Evolutionary conservation across 2,113 vertebrate species (phyloP).

Genomic region (Sturnira hondurensis): DNA sequence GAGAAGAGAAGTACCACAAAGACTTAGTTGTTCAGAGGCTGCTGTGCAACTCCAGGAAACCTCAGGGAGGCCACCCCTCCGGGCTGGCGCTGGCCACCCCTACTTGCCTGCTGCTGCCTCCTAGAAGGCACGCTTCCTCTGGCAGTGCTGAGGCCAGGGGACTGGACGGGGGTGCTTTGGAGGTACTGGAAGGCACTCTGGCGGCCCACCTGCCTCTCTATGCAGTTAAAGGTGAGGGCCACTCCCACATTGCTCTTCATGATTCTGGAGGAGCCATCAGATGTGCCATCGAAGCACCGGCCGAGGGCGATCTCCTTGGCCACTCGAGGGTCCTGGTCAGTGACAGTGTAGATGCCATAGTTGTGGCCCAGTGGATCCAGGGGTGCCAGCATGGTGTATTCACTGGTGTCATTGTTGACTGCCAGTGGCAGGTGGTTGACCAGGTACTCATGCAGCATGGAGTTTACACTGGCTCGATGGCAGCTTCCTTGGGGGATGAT

Average conservation of each 20-base stretch:
- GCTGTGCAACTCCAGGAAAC: constrained; percentile 44
- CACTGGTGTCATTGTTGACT: constrained; percentile 95
- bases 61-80: background rate
- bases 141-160: constrained; percentile 56
- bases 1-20: background rate
- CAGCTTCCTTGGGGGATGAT: constrained; percentile 95
- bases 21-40: constrained; percentile 45
- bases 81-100: background rate
- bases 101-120: constrained; percentile 80
- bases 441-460: constrained; percentile 95
- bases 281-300: constrained; percentile 95
- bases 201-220: constrained; percentile 82
- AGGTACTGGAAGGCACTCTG: constrained; percentile 90
- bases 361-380: constrained; percentile 97
- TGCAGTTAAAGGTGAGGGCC: constrained; percentile 92
- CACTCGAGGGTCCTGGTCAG: constrained; percentile 93
- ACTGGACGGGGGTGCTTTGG: constrained; percentile 79
- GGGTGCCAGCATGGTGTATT: constrained; percentile 97
- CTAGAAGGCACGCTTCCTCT: constrained; percentile 70
- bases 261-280: constrained; percentile 90
- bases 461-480: constrained; percentile 87
- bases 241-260: constrained; percentile 94
- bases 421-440: constrained; percentile 95
- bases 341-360: constrained; percentile 98
- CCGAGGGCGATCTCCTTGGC: constrained; percentile 97